Evolutionary conservation across 2,888 invertebrate genomes (phyloP), one percentile per base, ranked within the genome.

Genomic region (Protodeltote pygarga): DNA sequence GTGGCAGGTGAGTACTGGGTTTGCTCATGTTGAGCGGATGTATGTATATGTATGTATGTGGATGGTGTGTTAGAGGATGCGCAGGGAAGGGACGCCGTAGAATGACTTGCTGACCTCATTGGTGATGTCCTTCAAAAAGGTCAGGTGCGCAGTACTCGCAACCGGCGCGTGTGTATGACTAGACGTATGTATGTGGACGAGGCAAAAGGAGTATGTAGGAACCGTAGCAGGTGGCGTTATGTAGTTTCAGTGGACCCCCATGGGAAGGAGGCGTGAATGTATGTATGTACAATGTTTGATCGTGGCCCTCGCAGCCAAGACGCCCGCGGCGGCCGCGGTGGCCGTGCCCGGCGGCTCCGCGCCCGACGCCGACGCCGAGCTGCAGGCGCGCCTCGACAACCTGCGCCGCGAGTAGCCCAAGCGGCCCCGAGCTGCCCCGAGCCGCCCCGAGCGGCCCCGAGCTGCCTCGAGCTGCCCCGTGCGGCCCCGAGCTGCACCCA

Each of bases 351-450:
- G 51, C 82, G 87, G 81, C 27, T 93, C 90, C 3, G 89, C 6
- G 87, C 89, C 11, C 75, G 98, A 97, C 85, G 97, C 98, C 0
- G 99, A 99, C 92, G 99, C 99, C 11, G 99, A 99, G 92, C 93
- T 99, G 62, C 98, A 99, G 92, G 98, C 98, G 39, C 94, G 99
- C 64, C 94, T 99, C 72, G 98, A 99, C 90, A 99, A 98, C 90
- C 93, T 99, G 78, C 94, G 98, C 73, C 93, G 97, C 65, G 97
- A 98, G 93, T 97, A 94, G 66, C 60, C n/a, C n/a, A n/a, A n/a
- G 29, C 16, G 3, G 10, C 16, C 3, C 4, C 5, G 16, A 6
- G 35, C 11, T 15, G 21, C 13, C 16, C 13, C 44, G 1, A 16
- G n/a, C 20, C 13, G n/a, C 20, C 27, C n/a, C 10, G 14, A 9